Evolutionary conservation across 2,113 vertebrate species (phyloP).

Genomic region (Hylia prasina): DNA sequence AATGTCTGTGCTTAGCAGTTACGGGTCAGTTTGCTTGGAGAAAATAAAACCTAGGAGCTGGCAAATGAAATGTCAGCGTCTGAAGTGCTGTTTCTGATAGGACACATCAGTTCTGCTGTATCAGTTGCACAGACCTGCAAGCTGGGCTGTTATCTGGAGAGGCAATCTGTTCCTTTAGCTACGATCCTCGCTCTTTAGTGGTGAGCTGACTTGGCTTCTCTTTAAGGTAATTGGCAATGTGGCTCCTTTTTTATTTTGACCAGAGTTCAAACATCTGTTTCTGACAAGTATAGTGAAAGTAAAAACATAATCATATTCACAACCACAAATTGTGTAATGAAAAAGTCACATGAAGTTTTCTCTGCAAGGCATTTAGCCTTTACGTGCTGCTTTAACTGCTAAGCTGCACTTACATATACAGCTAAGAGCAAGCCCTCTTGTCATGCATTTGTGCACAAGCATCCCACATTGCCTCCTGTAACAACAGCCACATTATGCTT

Average conservation of each 20-base stretch:
- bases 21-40: not conserved
- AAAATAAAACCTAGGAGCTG: not conserved
- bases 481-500: constrained; percentile 73
- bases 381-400: constrained; percentile 18
- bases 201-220: not conserved
- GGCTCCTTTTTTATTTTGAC: not conserved
- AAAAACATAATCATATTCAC: not conserved
- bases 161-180: not conserved
- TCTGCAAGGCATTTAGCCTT: not conserved
- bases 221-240: not conserved
- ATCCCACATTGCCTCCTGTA: constrained; percentile 65
- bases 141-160: not conserved
- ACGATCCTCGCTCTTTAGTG: not conserved
- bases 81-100: not conserved
- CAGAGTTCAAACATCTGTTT: not conserved
- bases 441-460: constrained; percentile 59
- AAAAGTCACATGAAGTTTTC: constrained; percentile 40
- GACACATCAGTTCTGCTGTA: not conserved
- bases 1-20: not conserved
- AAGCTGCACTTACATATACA: constrained; percentile 24
- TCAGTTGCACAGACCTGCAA: not conserved
- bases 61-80: not conserved
- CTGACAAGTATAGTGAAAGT: not conserved
- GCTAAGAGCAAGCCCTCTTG: constrained; percentile 55
- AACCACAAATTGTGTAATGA: not conserved